These are phyloP conservation scores for Procambarus virginalis DNA, from an alignment of 1,140 invertebrate species.

Conservation along the genomic window DNA sequence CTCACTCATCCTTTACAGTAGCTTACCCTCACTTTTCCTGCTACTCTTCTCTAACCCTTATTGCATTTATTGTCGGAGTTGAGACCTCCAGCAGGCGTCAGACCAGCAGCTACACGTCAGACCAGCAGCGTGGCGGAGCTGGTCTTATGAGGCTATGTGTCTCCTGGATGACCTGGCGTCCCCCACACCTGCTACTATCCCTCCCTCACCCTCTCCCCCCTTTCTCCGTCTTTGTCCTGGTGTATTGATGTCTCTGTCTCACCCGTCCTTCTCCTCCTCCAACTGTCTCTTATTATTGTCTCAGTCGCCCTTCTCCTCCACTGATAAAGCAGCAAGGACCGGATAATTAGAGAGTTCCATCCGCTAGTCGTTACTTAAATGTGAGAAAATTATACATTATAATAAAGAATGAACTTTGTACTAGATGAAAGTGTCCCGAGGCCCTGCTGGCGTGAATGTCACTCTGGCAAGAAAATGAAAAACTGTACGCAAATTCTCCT, in stretches of 20 bases:
- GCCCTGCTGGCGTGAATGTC: background rate
- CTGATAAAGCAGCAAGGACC: background rate
- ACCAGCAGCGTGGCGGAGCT: background rate
- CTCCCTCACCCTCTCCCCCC: too few relatives aligned
- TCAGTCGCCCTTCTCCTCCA: background rate
- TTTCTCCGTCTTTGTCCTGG: slow-evolving; percentile 21
- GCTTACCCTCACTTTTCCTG: background rate
- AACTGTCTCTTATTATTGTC: background rate
- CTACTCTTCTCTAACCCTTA: too few relatives aligned
- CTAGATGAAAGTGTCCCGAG: background rate
- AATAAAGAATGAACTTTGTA: too few relatives aligned
- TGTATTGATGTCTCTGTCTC: slow-evolving; percentile 11
- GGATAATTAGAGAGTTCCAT: too few relatives aligned
- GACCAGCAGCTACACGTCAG: too few relatives aligned
- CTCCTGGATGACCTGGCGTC: slow-evolving; percentile 22
- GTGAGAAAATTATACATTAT: too few relatives aligned
- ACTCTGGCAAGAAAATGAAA: background rate
- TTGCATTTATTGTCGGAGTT: background rate
- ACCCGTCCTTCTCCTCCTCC: background rate
- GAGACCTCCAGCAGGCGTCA: too few relatives aligned
- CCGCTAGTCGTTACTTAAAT: too few relatives aligned
- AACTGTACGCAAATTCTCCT: background rate
- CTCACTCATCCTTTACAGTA: background rate
- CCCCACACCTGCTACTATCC: too few relatives aligned
- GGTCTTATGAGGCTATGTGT: slow-evolving; percentile 42